phyloP scores from a whole-genome alignment of 2,113 vertebrate genomes.

The Indicator indicator region DNA sequence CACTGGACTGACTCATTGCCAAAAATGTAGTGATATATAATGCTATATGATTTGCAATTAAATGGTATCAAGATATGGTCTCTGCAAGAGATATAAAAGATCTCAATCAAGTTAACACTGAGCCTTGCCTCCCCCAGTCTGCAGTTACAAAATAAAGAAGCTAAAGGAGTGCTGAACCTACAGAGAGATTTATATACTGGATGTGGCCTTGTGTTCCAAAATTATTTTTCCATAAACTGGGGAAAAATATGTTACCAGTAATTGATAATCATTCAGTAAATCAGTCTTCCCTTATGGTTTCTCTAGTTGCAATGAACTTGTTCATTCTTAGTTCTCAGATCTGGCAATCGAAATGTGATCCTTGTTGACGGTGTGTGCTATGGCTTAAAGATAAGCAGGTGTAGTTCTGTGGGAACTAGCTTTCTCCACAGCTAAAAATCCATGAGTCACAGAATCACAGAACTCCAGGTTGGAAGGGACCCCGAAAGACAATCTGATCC shows the following conservation, averaged over 20 bases:
- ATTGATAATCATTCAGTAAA: neutral
- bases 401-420: neutral
- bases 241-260: neutral
- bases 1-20: neutral
- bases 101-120: neutral
- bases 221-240: neutral
- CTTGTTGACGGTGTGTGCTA: neutral
- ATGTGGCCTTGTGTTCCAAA: neutral
- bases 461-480: too few species aligned
- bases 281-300: neutral
- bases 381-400: neutral
- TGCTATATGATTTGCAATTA: neutral
- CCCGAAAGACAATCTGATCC: too few species aligned
- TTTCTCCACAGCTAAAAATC: neutral
- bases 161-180: neutral
- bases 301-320: neutral
- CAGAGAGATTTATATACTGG: neutral
- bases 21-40: neutral
- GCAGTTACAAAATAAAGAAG: neutral
- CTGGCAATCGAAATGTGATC: neutral
- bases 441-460: too few species aligned
- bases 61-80: neutral
- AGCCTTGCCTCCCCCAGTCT: neutral
- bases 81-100: neutral
- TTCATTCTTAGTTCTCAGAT: neutral